A percentile compares a stretch with the other conserved stretches of the same genome.
Conservation (phyloP, 2,113 vertebrate genomes). For the Centropus unirufus region DNA sequence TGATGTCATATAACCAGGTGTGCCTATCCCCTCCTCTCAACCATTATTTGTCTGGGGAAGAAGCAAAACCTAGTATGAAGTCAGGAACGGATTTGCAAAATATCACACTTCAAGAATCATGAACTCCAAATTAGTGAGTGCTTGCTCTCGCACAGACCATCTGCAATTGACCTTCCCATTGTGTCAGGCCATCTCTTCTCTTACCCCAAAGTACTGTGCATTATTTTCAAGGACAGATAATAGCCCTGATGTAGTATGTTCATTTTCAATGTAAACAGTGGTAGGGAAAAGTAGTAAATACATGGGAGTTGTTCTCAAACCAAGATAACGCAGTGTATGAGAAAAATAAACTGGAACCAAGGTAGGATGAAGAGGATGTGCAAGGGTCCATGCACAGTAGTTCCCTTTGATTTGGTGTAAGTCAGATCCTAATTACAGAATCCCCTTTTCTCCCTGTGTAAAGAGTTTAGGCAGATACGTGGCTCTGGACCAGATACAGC, state of each 20-base stretch:
- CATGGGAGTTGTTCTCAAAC: neutral
- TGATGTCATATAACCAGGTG: neutral
- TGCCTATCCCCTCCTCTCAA: neutral
- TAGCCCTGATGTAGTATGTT: neutral
- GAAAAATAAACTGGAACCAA: neutral
- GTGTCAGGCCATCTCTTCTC: neutral
- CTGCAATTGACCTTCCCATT: neutral
- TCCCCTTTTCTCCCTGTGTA: neutral
- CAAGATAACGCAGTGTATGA: neutral
- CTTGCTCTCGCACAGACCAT: neutral
- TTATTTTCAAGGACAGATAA: neutral
- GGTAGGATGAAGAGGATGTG: neutral
- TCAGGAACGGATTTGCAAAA: slow-evolving; percentile 13
- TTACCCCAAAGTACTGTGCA: neutral
- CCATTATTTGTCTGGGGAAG: neutral
- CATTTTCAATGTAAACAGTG: neutral
- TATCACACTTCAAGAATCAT: neutral
- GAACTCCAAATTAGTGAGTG: neutral
- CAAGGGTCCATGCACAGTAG: neutral
- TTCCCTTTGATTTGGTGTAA: neutral
- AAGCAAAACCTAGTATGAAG: neutral
- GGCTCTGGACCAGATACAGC: neutral
- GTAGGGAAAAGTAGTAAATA: neutral
- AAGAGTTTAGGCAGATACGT: neutral
- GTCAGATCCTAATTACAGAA: neutral